These are phyloP conservation scores for Orestias chungarensis DNA, from an alignment of 2,797 vertebrate genomes.

Conservation along the genomic window DNA sequence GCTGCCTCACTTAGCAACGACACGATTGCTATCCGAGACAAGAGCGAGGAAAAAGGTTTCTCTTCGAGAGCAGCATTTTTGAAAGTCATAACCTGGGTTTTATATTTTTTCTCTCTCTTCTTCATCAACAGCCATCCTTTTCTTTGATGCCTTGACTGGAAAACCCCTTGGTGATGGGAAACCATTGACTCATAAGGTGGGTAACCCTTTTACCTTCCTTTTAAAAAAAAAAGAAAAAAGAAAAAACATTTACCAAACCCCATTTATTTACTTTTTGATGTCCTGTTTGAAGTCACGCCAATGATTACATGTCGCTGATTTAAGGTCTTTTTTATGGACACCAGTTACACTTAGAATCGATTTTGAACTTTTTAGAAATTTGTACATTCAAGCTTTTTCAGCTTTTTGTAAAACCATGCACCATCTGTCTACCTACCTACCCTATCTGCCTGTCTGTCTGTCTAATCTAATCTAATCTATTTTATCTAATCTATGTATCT, in stretches of 20 bases:
- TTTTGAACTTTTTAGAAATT: too few species aligned
- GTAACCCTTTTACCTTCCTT: constrained; percentile 18
- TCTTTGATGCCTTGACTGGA: constrained; percentile 91
- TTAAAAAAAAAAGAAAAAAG: constrained; percentile 14
- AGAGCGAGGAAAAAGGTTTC: constrained; percentile 91
- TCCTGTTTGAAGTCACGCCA: not conserved
- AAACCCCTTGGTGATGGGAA: constrained; percentile 91
- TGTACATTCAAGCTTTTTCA: too few species aligned
- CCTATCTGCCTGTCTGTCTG: too few species aligned
- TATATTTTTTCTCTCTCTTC: constrained; percentile 4
- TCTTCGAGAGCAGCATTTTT: not conserved
- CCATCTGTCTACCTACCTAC: too few species aligned
- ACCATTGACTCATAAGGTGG: constrained; percentile 90
- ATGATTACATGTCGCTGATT: not conserved
- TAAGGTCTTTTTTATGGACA: not conserved
- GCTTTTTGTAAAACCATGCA: too few species aligned
- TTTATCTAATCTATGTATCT: too few species aligned
- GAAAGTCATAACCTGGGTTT: not conserved
- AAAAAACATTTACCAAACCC: not conserved
- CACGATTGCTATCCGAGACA: constrained; percentile 90
- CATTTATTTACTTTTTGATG: not conserved
- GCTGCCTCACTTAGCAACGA: constrained; percentile 91
- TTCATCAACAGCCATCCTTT: constrained; percentile 83
- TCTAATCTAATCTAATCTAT: too few species aligned
- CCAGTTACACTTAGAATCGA: not conserved